Evolutionary conservation across 1,140 invertebrate species (phyloP), one percentile per base, ranked within the genome.

Genomic region (Matsumurasca onukii): DNA sequence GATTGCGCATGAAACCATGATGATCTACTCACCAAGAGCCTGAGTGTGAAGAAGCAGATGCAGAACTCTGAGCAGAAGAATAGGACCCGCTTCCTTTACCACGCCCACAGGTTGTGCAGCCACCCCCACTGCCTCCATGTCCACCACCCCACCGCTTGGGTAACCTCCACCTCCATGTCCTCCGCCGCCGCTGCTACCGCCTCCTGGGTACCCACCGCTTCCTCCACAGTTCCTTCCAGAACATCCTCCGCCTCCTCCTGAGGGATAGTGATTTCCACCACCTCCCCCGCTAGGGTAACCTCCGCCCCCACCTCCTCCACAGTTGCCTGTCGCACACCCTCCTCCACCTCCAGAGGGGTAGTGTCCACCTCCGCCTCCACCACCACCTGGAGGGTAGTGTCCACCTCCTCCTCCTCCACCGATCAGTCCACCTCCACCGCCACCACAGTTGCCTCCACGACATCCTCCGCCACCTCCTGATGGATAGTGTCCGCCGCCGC

Each of bases 111-210:
- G 17, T 17, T 5, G 51, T 9, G 22, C 24, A 55, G 22, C 51
- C 20, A 9, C 59, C 27, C 24, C 31, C n/a, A 17, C 59, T 15
- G 59, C 51, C 51, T 64, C 66, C 66, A 59, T 31, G 2, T 3
- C 66, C 51, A 31, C 52, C 51, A 45, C 29, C 9, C 51, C 51
- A 3, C 51, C 29, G 22, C 45, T 17, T 12, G 13, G 31, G 22
- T 17, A n/a, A 15, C 69, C 63, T 25, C 63, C 52, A 13, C 62
- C 49, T 24, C 63, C 63, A 22, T 31, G 30, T 1, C 69, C 64
- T 22, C 69, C 63, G 9, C 31, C 20, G 2, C 69, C 69, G 25
- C 62, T 24, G 1, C 69, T 3, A 27, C 31, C 30, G 13, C 63
- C 63, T 17, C 48, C 5, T 1, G 5, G 17, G 15, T 39, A 17